Conservation (phyloP, 2,888 invertebrate genomes). For the Metopia argyrocephala region DNA sequence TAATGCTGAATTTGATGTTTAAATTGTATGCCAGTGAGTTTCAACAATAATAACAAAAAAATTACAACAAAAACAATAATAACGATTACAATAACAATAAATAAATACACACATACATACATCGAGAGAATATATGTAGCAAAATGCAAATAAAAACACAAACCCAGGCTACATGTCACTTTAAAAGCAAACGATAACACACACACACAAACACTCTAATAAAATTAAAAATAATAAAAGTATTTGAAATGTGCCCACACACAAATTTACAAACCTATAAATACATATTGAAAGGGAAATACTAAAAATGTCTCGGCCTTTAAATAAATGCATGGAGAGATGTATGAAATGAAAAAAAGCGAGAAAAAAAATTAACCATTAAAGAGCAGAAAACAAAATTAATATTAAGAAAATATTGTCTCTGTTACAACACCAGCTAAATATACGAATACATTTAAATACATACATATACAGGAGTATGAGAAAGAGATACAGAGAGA, state of each 20-base stretch:
- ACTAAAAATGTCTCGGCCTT: neutral
- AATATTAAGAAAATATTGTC: slow-evolving; percentile 43
- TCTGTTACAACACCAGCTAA: neutral
- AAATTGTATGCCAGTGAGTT: slow-evolving; percentile 59
- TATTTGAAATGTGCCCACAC: slow-evolving; percentile 2
- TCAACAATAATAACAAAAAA: slow-evolving; percentile 47
- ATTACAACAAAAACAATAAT: slow-evolving; percentile 19
- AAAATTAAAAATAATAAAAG: slow-evolving; percentile 51
- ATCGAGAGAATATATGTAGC: too few relatives aligned
- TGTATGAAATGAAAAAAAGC: neutral
- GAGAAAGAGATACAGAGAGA: too few relatives aligned
- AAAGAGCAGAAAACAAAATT: slow-evolving; percentile 16
- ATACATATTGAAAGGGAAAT: slow-evolving; percentile 12
- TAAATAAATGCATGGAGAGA: slow-evolving; percentile 10
- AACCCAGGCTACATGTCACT: slow-evolving; percentile 61
- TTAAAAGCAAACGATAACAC: slow-evolving; percentile 63
- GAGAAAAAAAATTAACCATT: neutral
- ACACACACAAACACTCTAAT: slow-evolving; percentile 5
- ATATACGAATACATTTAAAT: too few relatives aligned
- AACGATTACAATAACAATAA: slow-evolving; percentile 14
- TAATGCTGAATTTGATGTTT: slow-evolving; percentile 62
- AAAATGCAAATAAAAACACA: slow-evolving; percentile 54
- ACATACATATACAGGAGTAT: too few relatives aligned
- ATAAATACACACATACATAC: neutral
- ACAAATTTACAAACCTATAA: neutral